phyloP scores from a whole-genome alignment of 2,797 vertebrate genomes.

The Thaleichthys pacificus region DNA sequence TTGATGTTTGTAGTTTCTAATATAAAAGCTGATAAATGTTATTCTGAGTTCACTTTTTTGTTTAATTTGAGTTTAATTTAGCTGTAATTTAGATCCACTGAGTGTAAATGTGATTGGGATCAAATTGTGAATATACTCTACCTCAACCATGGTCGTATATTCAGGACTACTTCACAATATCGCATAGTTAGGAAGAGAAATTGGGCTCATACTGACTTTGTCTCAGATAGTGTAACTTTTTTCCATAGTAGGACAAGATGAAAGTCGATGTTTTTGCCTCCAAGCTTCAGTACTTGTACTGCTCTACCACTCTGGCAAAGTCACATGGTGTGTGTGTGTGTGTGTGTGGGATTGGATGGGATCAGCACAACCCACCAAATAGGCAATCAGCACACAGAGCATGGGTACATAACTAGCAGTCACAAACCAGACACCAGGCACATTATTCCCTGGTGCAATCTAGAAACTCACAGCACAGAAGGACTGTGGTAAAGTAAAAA shows the following conservation, averaged over 20 bases:
- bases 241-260: not conserved
- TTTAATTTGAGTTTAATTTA: no score
- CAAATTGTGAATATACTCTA: not conserved
- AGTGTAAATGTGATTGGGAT: not conserved
- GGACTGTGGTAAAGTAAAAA: not conserved
- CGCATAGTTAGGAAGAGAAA: not conserved
- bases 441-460: not conserved
- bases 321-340: constrained; percentile 3
- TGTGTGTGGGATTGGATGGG: not conserved
- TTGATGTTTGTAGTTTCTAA: no score
- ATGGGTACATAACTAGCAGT: constrained; percentile 1
- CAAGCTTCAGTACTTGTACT: not conserved
- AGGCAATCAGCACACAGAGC: constrained; percentile 15
- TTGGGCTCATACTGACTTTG: not conserved
- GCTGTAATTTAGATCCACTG: no score
- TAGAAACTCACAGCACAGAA: not conserved
- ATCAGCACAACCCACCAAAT: not conserved
- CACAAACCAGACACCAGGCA: not conserved
- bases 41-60: no score
- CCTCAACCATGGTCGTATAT: no score
- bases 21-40: no score
- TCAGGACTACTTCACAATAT: not conserved
- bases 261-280: not conserved
- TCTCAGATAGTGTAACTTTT: constrained; percentile 7
- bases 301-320: constrained; percentile 6